These are phyloP conservation scores for Taenioides sp. DNA, from an alignment of 2,797 vertebrate genomes.

Conservation along the genomic window DNA sequence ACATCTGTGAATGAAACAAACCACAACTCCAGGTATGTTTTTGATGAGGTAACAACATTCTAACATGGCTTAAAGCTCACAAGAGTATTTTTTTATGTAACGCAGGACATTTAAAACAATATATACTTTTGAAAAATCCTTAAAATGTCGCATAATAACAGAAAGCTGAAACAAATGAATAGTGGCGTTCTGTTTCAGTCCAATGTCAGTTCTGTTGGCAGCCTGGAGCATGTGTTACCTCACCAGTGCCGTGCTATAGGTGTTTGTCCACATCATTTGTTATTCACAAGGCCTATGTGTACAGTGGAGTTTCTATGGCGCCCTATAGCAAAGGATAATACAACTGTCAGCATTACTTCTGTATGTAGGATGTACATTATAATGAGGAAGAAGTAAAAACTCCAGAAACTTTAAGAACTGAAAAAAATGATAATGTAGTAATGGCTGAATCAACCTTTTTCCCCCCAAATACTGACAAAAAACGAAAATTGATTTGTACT, in stretches of 20 bases:
- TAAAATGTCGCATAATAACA: no score
- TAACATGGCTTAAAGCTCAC: no score
- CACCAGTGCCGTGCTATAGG: neutral
- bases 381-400: slow-evolving; percentile 25
- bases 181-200: slow-evolving; percentile 11
- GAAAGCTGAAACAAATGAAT: slow-evolving; percentile 11
- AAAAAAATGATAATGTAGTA: neutral
- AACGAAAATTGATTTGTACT: no score
- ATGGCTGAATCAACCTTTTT: neutral
- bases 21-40: no score
- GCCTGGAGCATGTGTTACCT: slow-evolving; percentile 15
- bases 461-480: no score
- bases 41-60: no score
- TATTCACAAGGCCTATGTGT: slow-evolving; percentile 17
- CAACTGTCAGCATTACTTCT: slow-evolving; percentile 29
- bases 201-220: slow-evolving; percentile 21
- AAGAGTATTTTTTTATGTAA: no score
- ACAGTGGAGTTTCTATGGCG: slow-evolving; percentile 8
- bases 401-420: neutral
- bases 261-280: slow-evolving; percentile 8
- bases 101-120: no score
- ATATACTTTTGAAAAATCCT: no score
- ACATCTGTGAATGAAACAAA: no score
- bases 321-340: slow-evolving; percentile 15
- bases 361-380: slow-evolving; percentile 52